phyloP scores from a whole-genome alignment of 2,113 vertebrate species.

The Pygoscelis antarcticus region DNA sequence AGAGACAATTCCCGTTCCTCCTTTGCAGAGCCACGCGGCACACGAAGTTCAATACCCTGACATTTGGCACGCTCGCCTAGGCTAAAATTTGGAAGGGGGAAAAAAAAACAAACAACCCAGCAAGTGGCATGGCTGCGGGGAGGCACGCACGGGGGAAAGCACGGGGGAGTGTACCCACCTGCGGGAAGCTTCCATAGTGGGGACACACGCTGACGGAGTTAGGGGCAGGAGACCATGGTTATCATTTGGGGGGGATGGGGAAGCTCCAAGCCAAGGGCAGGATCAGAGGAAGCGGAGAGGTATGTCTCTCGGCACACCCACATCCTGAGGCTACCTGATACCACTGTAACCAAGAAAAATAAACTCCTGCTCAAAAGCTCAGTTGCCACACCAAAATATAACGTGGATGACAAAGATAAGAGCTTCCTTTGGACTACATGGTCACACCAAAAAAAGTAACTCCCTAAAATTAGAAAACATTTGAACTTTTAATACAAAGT shows the following conservation, averaged over 20 bases:
- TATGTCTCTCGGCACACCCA: not conserved
- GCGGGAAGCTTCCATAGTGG: not conserved
- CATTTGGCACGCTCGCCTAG: too few species aligned
- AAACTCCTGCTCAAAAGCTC: not conserved
- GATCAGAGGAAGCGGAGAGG: not conserved
- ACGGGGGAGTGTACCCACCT: accelerated
- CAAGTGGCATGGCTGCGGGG: not conserved
- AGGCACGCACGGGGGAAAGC: accelerated
- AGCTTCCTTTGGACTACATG: not conserved
- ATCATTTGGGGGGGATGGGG: too few species aligned
- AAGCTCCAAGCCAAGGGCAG: not conserved
- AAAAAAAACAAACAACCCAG: not conserved
- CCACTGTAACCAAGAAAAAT: not conserved
- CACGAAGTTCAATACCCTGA: accelerated
- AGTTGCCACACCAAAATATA: not conserved
- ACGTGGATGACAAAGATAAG: not conserved
- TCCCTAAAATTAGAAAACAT: slow-evolving; percentile 14
- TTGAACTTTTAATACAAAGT: not conserved
- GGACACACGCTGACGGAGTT: accelerated
- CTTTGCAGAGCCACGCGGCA: not conserved
- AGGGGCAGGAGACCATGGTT: not conserved
- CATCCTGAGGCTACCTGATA: not conserved
- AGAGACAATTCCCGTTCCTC: not conserved
- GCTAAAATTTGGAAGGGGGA: not conserved
- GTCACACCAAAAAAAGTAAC: not conserved